phyloP scores from a whole-genome alignment of 2,113 vertebrate genomes.

The Tylochromis polylepis region DNA sequence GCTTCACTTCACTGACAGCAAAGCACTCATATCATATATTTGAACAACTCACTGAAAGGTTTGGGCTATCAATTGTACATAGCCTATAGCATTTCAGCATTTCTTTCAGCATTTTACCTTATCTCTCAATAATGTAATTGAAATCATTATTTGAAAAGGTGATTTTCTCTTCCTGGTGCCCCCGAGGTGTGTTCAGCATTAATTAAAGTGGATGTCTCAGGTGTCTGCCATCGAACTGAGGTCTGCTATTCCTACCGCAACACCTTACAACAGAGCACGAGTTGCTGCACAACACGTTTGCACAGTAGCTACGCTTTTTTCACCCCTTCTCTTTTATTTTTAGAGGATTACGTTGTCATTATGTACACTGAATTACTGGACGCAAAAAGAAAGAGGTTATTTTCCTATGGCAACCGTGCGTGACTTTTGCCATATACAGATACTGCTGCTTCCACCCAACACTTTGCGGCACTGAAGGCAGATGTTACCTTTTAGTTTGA shows the following conservation, averaged over 20 bases:
- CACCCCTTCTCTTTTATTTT: neutral
- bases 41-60: neutral
- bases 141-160: slow-evolving; percentile 56
- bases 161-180: slow-evolving; percentile 19
- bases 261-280: neutral
- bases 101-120: slow-evolving; percentile 11
- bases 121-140: slow-evolving; percentile 50
- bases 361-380: neutral
- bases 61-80: neutral
- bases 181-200: slow-evolving; percentile 43
- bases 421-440: slow-evolving; percentile 1
- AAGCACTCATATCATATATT: neutral
- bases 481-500: slow-evolving; percentile 45
- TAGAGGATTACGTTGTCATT: neutral
- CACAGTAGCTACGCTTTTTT: neutral
- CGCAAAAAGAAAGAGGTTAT: neutral
- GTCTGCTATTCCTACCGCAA: neutral
- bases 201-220: slow-evolving; percentile 53
- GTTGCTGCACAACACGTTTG: neutral
- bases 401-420: slow-evolving; percentile 7
- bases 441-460: neutral
- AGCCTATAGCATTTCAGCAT: neutral
- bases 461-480: slow-evolving; percentile 21
- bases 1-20: neutral
- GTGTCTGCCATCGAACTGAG: slow-evolving; percentile 36